phyloP scores from a whole-genome alignment of 2,113 vertebrate genomes.

The Cygnus atratus region DNA sequence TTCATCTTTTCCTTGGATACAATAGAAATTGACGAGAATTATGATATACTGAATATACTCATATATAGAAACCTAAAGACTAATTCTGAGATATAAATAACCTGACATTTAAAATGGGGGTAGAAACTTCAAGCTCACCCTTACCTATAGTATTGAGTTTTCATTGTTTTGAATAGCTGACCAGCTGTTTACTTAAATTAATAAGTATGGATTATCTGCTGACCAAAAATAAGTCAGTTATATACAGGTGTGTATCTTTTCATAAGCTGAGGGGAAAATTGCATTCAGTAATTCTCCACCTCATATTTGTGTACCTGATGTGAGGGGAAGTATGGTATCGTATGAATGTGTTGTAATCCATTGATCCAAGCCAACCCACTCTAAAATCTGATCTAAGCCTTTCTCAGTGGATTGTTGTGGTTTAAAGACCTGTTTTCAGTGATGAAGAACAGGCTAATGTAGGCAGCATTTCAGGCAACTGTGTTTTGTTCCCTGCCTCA shows the following conservation, averaged over 20 bases:
- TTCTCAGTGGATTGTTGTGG: background rate
- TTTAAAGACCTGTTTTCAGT: background rate
- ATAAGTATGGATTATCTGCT: background rate
- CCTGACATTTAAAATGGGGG: background rate
- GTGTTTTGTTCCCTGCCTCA: background rate
- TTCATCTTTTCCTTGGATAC: background rate
- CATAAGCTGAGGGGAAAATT: background rate
- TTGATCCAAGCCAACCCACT: background rate
- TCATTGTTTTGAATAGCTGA: background rate
- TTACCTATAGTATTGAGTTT: background rate
- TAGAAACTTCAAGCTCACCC: background rate
- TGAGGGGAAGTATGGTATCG: background rate
- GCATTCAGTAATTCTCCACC: background rate
- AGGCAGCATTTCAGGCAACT: background rate
- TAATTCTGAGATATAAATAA: background rate
- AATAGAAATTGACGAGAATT: background rate
- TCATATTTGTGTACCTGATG: background rate
- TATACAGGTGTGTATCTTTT: background rate
- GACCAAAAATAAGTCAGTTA: background rate
- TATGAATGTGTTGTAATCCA: background rate
- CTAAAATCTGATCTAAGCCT: background rate
- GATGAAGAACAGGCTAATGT: background rate
- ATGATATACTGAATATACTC: background rate
- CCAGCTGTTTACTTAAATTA: background rate
- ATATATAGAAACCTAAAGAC: background rate